These are phyloP conservation scores for Phaedon cochleariae DNA, from an alignment of 2,888 invertebrate species.

Conservation along the genomic window DNA sequence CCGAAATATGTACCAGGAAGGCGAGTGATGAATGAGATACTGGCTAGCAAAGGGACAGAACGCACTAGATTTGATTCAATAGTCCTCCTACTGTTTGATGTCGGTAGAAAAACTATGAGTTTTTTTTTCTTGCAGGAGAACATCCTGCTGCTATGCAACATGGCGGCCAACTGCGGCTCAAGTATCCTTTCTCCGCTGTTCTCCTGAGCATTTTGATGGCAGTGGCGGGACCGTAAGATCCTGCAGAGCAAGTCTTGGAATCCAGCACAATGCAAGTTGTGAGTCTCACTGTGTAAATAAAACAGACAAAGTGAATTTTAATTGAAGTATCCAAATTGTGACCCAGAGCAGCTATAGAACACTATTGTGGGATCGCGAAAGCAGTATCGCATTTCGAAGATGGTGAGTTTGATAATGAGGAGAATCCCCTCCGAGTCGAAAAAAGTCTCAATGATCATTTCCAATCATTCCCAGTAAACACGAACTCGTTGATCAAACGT, in stretches of 20 bases:
- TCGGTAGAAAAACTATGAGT: too few relatives aligned
- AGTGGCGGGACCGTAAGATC: slow-evolving; percentile 64
- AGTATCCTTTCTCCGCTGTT: slow-evolving; percentile 76
- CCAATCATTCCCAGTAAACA: too few relatives aligned
- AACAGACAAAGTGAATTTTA: slow-evolving; percentile 20
- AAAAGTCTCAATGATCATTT: not conserved
- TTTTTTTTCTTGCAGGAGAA: slow-evolving; percentile 71
- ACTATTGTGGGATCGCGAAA: not conserved
- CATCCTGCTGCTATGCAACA: slow-evolving; percentile 89
- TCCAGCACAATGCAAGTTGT: slow-evolving; percentile 22
- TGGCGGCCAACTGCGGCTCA: slow-evolving; percentile 75
- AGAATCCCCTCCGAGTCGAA: too few relatives aligned
- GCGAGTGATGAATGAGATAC: too few relatives aligned
- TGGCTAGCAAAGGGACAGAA: too few relatives aligned
- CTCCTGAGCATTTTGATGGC: slow-evolving; percentile 75
- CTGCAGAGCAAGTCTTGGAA: slow-evolving; percentile 12
- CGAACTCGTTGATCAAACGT: too few relatives aligned
- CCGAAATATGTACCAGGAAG: too few relatives aligned
- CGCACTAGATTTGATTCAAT: too few relatives aligned
- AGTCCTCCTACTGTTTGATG: too few relatives aligned
- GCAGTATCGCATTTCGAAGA: not conserved
- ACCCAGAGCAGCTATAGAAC: slow-evolving; percentile 1
- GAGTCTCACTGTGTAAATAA: slow-evolving; percentile 21
- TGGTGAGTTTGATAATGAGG: slow-evolving; percentile 8
- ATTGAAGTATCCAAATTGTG: slow-evolving; percentile 14